Conservation (phyloP, 2,888 invertebrate genomes). For the Agelastica alni region DNA sequence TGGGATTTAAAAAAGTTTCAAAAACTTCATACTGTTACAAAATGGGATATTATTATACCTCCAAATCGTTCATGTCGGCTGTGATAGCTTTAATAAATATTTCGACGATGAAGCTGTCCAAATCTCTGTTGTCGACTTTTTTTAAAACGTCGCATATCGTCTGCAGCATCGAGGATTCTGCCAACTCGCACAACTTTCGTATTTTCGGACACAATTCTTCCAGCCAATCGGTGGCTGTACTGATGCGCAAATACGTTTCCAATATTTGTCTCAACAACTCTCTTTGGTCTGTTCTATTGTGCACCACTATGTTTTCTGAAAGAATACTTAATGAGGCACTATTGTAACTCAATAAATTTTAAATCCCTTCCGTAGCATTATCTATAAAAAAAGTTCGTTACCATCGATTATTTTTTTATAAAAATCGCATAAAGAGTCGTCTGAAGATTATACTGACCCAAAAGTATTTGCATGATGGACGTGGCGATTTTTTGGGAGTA, state of each 20-base stretch:
- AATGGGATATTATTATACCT: too few species aligned
- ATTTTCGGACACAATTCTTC: constrained; percentile 44
- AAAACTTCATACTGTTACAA: too few species aligned
- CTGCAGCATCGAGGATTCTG: constrained; percentile 71
- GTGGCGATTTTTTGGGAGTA: constrained; percentile 61
- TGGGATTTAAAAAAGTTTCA: too few species aligned
- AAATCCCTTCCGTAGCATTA: too few species aligned
- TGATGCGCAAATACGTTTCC: constrained; percentile 50
- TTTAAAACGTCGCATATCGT: constrained; percentile 63
- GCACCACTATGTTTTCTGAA: constrained; percentile 59
- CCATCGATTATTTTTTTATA: too few species aligned
- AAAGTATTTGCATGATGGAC: constrained; percentile 60
- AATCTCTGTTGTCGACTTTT: constrained; percentile 46
- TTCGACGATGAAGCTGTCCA: constrained; percentile 70
- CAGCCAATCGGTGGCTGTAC: constrained; percentile 42
- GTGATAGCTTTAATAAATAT: constrained; percentile 74
- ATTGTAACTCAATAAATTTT: too few species aligned
- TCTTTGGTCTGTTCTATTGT: constrained; percentile 47
- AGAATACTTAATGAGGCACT: too few species aligned
- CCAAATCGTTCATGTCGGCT: constrained; percentile 75
- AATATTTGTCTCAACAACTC: constrained; percentile 49
- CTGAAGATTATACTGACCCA: not conserved
- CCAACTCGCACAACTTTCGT: constrained; percentile 57
- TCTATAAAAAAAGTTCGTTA: too few species aligned
- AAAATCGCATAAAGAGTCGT: too few species aligned